A percentile compares a stretch with the other conserved stretches of the same genome.
These are phyloP conservation scores for Catalaphyllia jardinei DNA, from an alignment of 64 coral and sea anemone genomes.

Conservation along the genomic window DNA sequence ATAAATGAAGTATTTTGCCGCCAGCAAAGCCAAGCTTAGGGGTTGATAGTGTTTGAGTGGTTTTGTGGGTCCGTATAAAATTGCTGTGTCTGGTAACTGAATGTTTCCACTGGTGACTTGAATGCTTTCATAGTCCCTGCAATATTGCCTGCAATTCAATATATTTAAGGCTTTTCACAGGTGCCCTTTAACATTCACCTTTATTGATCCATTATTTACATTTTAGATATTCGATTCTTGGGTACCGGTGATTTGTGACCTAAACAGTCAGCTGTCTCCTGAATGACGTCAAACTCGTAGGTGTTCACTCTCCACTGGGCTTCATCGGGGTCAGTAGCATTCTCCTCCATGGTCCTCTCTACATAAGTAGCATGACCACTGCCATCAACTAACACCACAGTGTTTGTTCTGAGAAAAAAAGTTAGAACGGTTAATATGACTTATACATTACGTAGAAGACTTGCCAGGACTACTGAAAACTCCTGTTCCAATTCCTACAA, in stretches of 20 bases:
- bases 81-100: no score
- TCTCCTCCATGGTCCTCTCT: constrained; percentile 41
- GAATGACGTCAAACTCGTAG: constrained; percentile 54
- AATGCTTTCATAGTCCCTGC: no score
- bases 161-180: neutral
- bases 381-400: constrained; percentile 62
- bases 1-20: no score
- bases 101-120: no score
- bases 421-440: no score
- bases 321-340: constrained; percentile 29
- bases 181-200: neutral
- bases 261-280: neutral
- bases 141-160: no score
- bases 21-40: no score
- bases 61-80: no score
- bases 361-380: constrained; percentile 65
- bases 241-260: neutral
- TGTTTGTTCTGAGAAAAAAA: constrained; percentile 54
- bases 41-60: no score
- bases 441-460: no score
- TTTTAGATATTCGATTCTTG: neutral
- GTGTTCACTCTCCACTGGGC: constrained; percentile 22
- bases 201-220: neutral
- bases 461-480: no score
- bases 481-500: no score